Conservation (phyloP, 2,113 vertebrate genomes). For the Tychaedon coryphoeus region DNA sequence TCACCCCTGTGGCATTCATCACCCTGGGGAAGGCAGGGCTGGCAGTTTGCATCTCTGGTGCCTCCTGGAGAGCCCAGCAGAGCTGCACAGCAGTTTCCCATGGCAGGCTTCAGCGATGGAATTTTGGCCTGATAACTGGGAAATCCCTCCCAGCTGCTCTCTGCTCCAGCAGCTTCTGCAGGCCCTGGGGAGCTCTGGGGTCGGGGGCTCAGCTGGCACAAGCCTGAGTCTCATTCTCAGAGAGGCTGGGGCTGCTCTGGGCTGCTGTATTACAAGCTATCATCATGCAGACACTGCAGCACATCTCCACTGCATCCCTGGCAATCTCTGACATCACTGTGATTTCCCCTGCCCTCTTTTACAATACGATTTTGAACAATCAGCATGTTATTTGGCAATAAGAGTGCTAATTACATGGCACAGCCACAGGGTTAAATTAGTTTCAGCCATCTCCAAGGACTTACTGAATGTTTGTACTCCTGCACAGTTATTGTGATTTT, state of each 20-base stretch:
- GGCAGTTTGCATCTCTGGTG: background rate
- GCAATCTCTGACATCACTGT: background rate
- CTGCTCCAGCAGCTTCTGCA: background rate
- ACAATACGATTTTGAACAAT: background rate
- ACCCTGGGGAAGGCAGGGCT: background rate
- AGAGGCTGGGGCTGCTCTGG: background rate
- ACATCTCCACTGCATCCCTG: background rate
- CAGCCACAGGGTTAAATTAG: background rate
- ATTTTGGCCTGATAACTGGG: too few species aligned
- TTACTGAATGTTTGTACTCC: background rate
- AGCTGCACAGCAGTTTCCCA: background rate
- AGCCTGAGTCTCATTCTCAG: background rate
- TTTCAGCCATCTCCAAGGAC: background rate
- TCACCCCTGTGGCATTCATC: background rate
- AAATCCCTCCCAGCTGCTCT: background rate
- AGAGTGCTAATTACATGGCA: background rate
- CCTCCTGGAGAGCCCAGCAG: background rate
- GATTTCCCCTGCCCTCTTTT: background rate
- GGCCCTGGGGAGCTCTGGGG: background rate
- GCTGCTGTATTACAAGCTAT: background rate
- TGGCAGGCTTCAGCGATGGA: fast-evolving
- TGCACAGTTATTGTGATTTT: background rate
- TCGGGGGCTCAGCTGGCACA: background rate
- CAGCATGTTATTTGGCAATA: background rate
- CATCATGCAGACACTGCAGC: background rate